Percentiles rank a stretch among this genome's conserved stretches.
Evolutionary conservation across 2,113 vertebrate species (phyloP).

Genomic region (Pygoscelis antarcticus): DNA sequence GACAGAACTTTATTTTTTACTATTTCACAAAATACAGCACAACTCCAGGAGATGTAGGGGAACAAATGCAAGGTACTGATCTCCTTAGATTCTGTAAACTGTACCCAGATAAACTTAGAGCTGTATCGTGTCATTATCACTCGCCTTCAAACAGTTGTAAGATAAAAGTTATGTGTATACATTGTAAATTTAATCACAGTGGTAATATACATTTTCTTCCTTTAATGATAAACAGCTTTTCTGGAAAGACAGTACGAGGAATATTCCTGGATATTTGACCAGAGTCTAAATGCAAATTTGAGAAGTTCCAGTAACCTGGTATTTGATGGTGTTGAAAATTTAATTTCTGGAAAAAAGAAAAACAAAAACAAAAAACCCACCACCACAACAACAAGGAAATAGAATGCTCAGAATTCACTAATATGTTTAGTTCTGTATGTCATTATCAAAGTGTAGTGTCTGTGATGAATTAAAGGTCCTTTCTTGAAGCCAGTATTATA

Average conservation of each 20-base stretch:
- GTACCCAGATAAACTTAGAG: neutral
- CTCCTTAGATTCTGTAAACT: neutral
- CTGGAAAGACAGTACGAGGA: neutral
- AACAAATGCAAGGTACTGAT: neutral
- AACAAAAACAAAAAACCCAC: neutral
- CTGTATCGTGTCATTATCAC: neutral
- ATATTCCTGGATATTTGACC: neutral
- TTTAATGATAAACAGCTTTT: neutral
- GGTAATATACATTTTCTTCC: neutral
- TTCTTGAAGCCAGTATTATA: neutral
- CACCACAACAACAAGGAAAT: neutral
- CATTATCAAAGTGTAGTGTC: neutral
- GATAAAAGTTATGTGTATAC: neutral
- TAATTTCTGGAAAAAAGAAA: neutral
- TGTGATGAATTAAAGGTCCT: neutral
- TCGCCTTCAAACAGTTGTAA: neutral
- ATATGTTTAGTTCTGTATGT: neutral
- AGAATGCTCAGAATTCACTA: neutral
- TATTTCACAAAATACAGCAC: neutral
- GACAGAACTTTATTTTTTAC: neutral
- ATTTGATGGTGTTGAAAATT: neutral
- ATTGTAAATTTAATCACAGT: neutral
- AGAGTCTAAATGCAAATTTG: neutral
- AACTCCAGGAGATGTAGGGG: neutral
- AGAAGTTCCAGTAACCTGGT: neutral